Conservation (phyloP, 2,113 vertebrate genomes). For the Oryzias woworae region DNA sequence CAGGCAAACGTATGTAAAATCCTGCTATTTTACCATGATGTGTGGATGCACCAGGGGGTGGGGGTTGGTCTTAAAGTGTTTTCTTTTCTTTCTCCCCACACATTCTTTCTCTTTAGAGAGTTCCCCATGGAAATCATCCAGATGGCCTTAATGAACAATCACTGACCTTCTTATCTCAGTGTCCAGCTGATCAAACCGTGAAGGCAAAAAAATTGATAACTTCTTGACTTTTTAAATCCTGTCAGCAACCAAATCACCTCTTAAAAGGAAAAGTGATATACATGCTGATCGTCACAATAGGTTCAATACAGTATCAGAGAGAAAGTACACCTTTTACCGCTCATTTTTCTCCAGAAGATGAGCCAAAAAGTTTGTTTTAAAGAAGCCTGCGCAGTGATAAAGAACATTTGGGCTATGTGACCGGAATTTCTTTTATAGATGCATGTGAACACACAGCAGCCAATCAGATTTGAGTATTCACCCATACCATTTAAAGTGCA, state of each 20-base stretch:
- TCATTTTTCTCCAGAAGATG: no score
- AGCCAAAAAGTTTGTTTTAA: no score
- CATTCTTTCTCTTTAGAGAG: neutral
- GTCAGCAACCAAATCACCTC: neutral
- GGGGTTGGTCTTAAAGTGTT: neutral
- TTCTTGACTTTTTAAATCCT: slow-evolving; percentile 29
- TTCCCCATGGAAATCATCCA: slow-evolving; percentile 34
- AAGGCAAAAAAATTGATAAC: slow-evolving; percentile 16
- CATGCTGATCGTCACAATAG: no score
- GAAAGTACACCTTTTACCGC: slow-evolving; percentile 21
- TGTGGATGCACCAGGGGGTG: neutral
- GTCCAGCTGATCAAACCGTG: slow-evolving; percentile 49
- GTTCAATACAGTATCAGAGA: neutral
- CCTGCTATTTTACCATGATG: no score
- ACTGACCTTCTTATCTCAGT: slow-evolving; percentile 45
- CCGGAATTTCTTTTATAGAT: no score
- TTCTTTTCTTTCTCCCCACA: neutral
- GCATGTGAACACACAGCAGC: no score
- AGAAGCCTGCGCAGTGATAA: no score
- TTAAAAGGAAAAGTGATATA: neutral
- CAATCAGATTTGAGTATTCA: no score
- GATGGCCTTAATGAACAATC: slow-evolving; percentile 57
- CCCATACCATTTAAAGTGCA: no score
- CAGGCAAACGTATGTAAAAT: slow-evolving; percentile 3
- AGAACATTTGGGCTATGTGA: no score